These are phyloP conservation scores for Ibycter americanus DNA, from an alignment of 2,797 vertebrate species.

Conservation along the genomic window DNA sequence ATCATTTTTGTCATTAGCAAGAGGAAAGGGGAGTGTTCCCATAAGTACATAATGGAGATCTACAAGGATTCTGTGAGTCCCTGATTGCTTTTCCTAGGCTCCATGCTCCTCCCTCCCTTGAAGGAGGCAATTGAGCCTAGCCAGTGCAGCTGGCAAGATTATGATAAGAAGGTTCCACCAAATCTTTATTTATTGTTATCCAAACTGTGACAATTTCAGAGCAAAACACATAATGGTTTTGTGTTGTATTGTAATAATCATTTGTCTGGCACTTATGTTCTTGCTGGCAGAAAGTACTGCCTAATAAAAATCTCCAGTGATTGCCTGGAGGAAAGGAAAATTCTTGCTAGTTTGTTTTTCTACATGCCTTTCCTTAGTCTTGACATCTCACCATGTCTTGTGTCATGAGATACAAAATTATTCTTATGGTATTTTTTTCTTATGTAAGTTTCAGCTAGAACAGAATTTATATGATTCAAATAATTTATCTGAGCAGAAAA, in stretches of 20 bases:
- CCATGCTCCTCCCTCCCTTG: not conserved
- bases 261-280: not conserved
- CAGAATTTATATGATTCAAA: not conserved
- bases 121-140: not conserved
- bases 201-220: not conserved
- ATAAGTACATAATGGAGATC: not conserved
- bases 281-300: not conserved
- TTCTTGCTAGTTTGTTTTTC: not conserved
- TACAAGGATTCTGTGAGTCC: not conserved
- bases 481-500: not conserved
- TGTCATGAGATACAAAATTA: not conserved
- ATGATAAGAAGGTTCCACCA: not conserved
- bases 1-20: not conserved
- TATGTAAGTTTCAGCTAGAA: not conserved
- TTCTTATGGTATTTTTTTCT: not conserved
- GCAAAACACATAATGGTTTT: not conserved
- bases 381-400: not conserved
- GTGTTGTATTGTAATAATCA: not conserved
- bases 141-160: not conserved
- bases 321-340: not conserved
- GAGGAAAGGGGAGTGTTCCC: not conserved
- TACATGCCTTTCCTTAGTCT: not conserved
- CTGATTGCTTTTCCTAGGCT: not conserved
- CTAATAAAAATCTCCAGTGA: not conserved
- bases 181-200: not conserved